Evolutionary conservation across 2,797 vertebrate species (phyloP), one percentile per base, ranked within the genome.

Genomic region (Schizopygopsis malacanthus): DNA sequence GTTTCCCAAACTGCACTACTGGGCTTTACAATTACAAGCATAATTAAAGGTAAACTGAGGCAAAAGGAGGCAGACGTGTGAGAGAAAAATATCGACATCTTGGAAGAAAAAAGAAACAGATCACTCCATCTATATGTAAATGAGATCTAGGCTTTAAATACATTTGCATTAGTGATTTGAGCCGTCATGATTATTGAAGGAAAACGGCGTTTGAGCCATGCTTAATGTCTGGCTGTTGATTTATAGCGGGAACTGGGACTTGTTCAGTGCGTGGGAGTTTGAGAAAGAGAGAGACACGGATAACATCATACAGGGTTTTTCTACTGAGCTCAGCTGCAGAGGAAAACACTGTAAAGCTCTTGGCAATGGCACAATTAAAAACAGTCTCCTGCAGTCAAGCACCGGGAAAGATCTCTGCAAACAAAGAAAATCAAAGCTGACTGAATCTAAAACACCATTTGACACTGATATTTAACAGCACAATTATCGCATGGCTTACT

Each of bases 221-320:
- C 73, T 79, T 82, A 76, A 87, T 79, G 85, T 82, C 80, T 9
- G 28, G 12, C 59, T 70, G 78, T 81, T 90, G 92, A 92, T 93
- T 89, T 76, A 83, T 45, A 69, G 80, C 39, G 73, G 69, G 89
- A 89, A 78, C 86, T 79, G 81, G 85, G 91, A 81, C 28, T 76
- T 18, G 71, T 28, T 71, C 80, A 1, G 84, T 9, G 73, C 41
- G 79, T 85, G 69, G 76, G 79, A 79, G 50, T 52, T 67, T 72
- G 56, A 56, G 85, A 76, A 71, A 76, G 69, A 52, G 67, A 41
- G 79, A 83, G 54, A 11, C 9, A 33, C 25, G 50, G 73, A 75
- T 52, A 83, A 37, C 52, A 70, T 65, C 69, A 37, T 33, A 37
- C 59, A 79, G 52, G 50, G 15, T 72, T 65, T 69, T 77, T 83